Conservation (phyloP, 2,797 vertebrate species). For the Eulemur mongoz region DNA sequence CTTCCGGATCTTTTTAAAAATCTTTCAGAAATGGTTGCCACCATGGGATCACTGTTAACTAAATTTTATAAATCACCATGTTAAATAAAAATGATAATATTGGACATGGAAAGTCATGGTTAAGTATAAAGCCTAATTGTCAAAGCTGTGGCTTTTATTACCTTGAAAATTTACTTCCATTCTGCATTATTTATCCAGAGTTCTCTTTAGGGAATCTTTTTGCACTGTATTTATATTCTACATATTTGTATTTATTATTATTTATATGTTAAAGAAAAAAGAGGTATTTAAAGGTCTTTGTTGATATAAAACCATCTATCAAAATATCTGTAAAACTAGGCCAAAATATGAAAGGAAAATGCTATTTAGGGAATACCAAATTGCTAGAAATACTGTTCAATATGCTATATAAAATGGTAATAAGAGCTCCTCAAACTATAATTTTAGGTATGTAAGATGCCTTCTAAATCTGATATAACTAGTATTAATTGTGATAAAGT, state of each 20-base stretch:
- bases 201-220: background rate
- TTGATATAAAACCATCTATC: constrained; percentile 15
- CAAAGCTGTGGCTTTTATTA: constrained; percentile 52
- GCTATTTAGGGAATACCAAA: background rate
- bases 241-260: background rate
- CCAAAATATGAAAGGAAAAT: background rate
- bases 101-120: background rate
- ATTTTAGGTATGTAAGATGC: background rate
- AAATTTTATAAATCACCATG: constrained; percentile 56
- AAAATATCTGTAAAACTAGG: background rate
- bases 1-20: background rate
- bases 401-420: background rate
- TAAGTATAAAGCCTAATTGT: constrained; percentile 31
- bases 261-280: constrained; percentile 62
- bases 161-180: constrained; percentile 11
- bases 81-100: constrained; percentile 62
- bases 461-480: background rate
- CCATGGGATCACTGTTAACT: constrained; percentile 14
- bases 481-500: background rate
- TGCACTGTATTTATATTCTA: background rate
- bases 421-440: background rate
- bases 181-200: constrained; percentile 57
- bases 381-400: background rate
- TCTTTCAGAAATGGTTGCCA: background rate
- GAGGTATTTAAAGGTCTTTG: background rate